Evolutionary conservation across 2,888 invertebrate genomes (phyloP), one percentile per base, ranked within the genome.

Genomic region (Lochmaea capreae): DNA sequence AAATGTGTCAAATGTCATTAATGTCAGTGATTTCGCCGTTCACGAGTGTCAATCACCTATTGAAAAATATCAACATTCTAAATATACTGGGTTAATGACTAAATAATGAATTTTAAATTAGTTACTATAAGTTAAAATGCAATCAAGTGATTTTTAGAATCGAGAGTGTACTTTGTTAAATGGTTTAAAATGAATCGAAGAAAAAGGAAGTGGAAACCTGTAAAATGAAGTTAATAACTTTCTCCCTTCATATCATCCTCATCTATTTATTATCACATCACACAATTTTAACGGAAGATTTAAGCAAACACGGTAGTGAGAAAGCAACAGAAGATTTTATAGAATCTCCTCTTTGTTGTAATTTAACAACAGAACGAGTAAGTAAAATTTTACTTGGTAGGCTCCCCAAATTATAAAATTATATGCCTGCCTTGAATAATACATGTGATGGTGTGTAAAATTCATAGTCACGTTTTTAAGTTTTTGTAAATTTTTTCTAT

Each of bases 311-410:
- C 65, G 71, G 73, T 6, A 73, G 75, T 65, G 79, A 75, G 67
- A 76, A 76, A 75, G 33, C 67, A 65, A 78, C 81, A 61, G 87
- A 87, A 80, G 84, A 84, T 75, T 86, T 84, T 76, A 75, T 87
- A 68, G 87, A 88, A 78, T 87, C 87, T 3, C 87, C 87, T 0
- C 76, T 87, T 49, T 87, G 87, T 75, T 87, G 87, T 77, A 88
- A 88, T 76, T 80, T 87, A 18, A 86, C 87, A 46, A 82, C 84
- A 11, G 86, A 88, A 78, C 39, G 65, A 18, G 71, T 63, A 63
- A 43, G 62, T 63, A 18, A 14, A 16, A 54, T 54, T 54, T 54
- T 16, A 54, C 52, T n/a, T 52, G 8, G n/a, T n/a, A n/a, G 16
- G 16, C 8, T 54, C 16, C 54, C 16, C 10, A 16, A 18, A 54